Evolutionary conservation across 2,797 vertebrate species (phyloP), one percentile per base, ranked within the genome.

Genomic region (Parotocinclus haroldoi): DNA sequence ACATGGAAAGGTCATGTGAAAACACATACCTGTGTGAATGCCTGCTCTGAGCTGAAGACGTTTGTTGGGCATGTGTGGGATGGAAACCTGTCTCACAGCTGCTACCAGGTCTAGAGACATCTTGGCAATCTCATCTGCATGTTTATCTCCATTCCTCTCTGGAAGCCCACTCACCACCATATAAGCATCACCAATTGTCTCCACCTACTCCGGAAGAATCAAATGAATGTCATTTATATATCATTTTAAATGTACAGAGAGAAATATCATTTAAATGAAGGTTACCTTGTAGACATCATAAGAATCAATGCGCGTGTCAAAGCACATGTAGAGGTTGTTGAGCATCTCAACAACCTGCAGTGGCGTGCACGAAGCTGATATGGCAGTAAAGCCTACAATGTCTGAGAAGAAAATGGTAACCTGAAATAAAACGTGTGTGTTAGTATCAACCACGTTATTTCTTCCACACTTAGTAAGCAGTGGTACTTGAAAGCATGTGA

Each of bases 381-480:
- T 93, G 1, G 85, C 80, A 0, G 94, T 96, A 87, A 96, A 96
- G 16, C 93, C 92, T 71, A 96, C 93, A 0, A 95, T 91, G 74
- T 95, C 94, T 0, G 94, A 96, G 87, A 96, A 96, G 14, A 96
- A 95, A 71, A 95, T 94, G 1, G 94, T 95, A 51, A 95, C 94
- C 92, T 95, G 81, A 17, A 77, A 70, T 54, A 48, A 7, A 46
- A 68, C 7, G 10, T 36, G 27, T 7, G 40, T 9, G 9, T 42
- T 42, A 42, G 40, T 1, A 42, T 9, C 40, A 42, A 42, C 11
- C 37, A 19, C 2, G 27, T 27, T n/a, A n/a, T n/a, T n/a, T 27
- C 27, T 27, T 27, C 5, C 5, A 27, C 27, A 27, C 5, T 27
- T 27, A 27, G 2, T 27, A 27, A 27, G 5, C 27, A 27, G 27